A percentile compares a stretch with the other conserved stretches of the same genome.
These are phyloP conservation scores for Mamestra brassicae DNA, from an alignment of 2,888 invertebrate genomes.

Conservation along the genomic window DNA sequence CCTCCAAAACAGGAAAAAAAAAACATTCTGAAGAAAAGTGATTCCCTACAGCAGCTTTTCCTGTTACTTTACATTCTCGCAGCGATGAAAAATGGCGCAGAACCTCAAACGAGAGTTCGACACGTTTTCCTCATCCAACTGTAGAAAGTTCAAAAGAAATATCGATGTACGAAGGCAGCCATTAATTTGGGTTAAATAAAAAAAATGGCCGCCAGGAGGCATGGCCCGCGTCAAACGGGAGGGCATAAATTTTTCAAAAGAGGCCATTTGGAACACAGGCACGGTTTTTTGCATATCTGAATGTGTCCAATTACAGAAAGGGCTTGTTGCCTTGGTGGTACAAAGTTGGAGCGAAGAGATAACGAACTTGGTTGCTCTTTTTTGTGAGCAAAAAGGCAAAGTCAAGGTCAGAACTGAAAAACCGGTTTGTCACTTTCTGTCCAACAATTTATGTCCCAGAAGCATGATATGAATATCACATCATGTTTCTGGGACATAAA, in stretches of 20 bases:
- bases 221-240: slow-evolving; percentile 78
- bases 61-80: slow-evolving; percentile 27
- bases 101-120: slow-evolving; percentile 42
- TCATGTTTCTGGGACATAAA: neutral
- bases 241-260: slow-evolving; percentile 82
- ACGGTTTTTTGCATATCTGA: slow-evolving; percentile 85
- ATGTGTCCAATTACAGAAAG: slow-evolving; percentile 83
- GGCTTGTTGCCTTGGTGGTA: slow-evolving; percentile 69
- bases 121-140: slow-evolving; percentile 56
- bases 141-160: slow-evolving; percentile 67
- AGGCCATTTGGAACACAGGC: slow-evolving; percentile 76
- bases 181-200: slow-evolving; percentile 76
- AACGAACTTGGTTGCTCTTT: neutral
- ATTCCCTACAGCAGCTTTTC: slow-evolving; percentile 25
- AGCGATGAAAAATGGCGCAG: slow-evolving; percentile 48
- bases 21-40: slow-evolving; percentile 29
- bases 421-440: neutral
- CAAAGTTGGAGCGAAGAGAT: slow-evolving; percentile 58
- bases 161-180: slow-evolving; percentile 65
- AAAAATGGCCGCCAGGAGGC: slow-evolving; percentile 69
- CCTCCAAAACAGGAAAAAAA: slow-evolving; percentile 22
- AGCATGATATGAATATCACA: too few relatives aligned
- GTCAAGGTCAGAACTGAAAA: neutral
- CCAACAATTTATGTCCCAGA: neutral
- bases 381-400: neutral